Evolutionary conservation across 2,888 invertebrate genomes (phyloP), one percentile per base, ranked within the genome.

Genomic region (Ctena decussata): DNA sequence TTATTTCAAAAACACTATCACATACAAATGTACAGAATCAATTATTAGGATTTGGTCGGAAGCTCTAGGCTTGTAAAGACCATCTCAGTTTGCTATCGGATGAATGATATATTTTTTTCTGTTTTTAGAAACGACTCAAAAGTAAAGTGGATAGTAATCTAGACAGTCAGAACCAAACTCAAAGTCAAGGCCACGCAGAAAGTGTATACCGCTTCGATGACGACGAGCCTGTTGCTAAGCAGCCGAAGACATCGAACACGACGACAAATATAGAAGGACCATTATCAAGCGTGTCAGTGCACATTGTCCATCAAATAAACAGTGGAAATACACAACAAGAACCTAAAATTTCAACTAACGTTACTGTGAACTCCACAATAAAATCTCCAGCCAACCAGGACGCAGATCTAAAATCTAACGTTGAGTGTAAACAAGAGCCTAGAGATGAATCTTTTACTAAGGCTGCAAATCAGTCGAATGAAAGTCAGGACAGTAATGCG

Each of bases 331-430:
- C 98, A 98, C 85, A 89, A 57, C 87, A 90, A 75, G 86, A 98
- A 97, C 94, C 94, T 79, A 84, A 86, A 57, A 89, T 89, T 79
- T 88, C 88, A n/a, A 98, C 98, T 90, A 98, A 98, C 96, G 98
- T 98, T 82, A 98, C 98, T 77, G 98, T 98, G 89, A 98, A 98
- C 78, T 93, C 94, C 46, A 93, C 93, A 94, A 97, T 98, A 30
- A 98, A 98, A 95, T 98, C 98, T 96, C 87, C 82, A 65, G 89
- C 88, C 78, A 74, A 80, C 41, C 90, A 89, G 39, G 91, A 91
- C 60, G 88, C 91, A 12, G 93, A 91, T 77, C 82, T 90, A 27
- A 89, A 91, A 80, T 90, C 93, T 15, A 92, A 91, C 80, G 91
- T 93, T 18, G 93, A 94, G 87, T 94, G 93, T 77, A 96, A 96